Conservation (phyloP, 1,140 invertebrate genomes). For the Brachionus plicatilis region DNA sequence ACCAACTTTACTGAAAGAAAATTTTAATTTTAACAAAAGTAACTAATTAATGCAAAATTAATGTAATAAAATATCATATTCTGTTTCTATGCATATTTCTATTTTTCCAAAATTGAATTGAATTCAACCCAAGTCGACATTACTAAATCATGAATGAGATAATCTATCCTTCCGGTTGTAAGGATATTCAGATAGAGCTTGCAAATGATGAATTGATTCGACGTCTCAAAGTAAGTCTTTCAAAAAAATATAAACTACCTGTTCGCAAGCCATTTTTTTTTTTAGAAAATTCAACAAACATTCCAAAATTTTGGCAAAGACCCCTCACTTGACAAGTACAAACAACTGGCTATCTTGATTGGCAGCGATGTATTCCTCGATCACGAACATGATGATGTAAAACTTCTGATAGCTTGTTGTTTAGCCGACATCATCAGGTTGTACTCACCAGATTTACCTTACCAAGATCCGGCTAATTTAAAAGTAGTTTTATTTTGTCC, state of each 20-base stretch:
- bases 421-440: conserved; percentile 92
- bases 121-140: not conserved
- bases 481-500: conserved; percentile 59
- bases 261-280: not conserved
- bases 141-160: conserved; percentile 45
- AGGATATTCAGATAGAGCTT: conserved; percentile 74
- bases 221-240: conserved; percentile 70
- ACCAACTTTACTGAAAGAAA: not conserved
- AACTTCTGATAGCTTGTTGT: conserved; percentile 87
- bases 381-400: conserved; percentile 83
- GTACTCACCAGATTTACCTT: conserved; percentile 96
- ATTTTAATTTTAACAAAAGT: not conserved
- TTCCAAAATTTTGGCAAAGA: conserved; percentile 86
- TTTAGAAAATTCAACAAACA: conserved; percentile 77
- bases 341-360: conserved; percentile 83
- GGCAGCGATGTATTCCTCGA: conserved; percentile 85
- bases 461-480: conserved; percentile 86
- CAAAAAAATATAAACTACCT: not conserved
- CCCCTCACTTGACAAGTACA: conserved; percentile 87
- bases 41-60: conserved; percentile 10
- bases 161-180: conserved; percentile 57
- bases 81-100: conserved; percentile 19
- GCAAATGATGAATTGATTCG: conserved; percentile 88
- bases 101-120: not conserved
- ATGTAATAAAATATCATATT: not conserved